Evolutionary conservation across 2,113 vertebrate species (phyloP), one percentile per base, ranked within the genome.

Genomic region (Elachura formosa): DNA sequence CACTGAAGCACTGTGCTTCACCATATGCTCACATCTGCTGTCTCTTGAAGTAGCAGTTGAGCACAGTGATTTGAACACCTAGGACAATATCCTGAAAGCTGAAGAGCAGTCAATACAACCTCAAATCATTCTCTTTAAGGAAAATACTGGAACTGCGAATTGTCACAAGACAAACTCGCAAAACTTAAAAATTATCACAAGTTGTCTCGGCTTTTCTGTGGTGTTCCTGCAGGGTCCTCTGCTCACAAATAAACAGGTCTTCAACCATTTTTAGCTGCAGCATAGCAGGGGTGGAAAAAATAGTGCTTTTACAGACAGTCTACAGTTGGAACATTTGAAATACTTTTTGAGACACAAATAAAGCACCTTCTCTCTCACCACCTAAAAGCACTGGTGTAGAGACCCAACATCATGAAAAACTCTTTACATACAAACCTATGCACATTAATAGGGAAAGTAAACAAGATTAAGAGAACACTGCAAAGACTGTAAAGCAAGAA

Each of bases 1-100:
- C n/a, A n/a, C n/a, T n/a, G n/a, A n/a, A n/a, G n/a, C n/a, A n/a
- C n/a, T n/a, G n/a, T n/a, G n/a, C n/a, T n/a, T n/a, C n/a, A 10
- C 18, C 46, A 31, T 55, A 29, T 15, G 19, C 12, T 6, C 15
- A 76, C 28, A 5, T 18, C 13, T 1, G 0, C 31, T 5, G 2
- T 24, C 33, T 36, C 6, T 49, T 56, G 52, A 61, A 61, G 33
- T 33, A 66, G 51, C 3, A 69, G 20, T 7, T 17, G 68, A 81
- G 26, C 5, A 69, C 11, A 38, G 29, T 3, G 4, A 36, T 40
- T 43, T 63, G 28, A 63, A 77, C 23, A 59, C 6, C 24, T 14
- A 48, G 16, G 16, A 45, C 23, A 40, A 34, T 6, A 34, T 6
- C 5, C 26, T 75, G n/a, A 49, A 84, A 76, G 59, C 3, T 0